These are phyloP conservation scores for Onychomys torridus DNA, from an alignment of 2,797 vertebrate species.

Conservation along the genomic window DNA sequence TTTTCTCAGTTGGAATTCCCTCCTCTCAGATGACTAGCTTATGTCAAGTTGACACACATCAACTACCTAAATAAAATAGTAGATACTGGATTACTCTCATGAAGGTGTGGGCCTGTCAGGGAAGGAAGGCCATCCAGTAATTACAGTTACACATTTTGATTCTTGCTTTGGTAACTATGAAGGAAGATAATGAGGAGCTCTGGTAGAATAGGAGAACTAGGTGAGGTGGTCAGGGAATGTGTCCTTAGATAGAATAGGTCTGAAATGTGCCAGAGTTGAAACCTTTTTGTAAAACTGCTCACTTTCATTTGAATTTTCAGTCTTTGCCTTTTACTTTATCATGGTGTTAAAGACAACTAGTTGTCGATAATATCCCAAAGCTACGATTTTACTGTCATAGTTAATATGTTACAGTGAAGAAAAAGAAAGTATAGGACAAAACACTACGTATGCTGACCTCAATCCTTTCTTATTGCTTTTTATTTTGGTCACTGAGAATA, in stretches of 20 bases:
- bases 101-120: background rate
- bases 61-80: background rate
- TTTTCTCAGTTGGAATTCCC: background rate
- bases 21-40: background rate
- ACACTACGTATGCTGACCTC: background rate
- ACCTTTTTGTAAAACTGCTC: background rate
- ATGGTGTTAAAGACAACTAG: background rate
- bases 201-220: background rate
- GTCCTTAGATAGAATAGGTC: background rate
- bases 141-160: background rate
- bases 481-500: constrained; percentile 23
- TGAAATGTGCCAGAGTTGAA: background rate
- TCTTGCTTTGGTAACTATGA: background rate
- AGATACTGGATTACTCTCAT: background rate
- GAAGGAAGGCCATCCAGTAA: background rate
- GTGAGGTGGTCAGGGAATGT: background rate
- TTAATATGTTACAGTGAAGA: background rate
- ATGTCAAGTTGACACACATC: background rate
- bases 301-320: background rate
- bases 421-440: background rate
- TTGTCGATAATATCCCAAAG: background rate
- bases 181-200: background rate
- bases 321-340: background rate
- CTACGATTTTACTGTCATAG: background rate
- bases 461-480: background rate